These are phyloP conservation scores for Nomia melanderi DNA, from an alignment of 1,140 invertebrate genomes.

Conservation along the genomic window DNA sequence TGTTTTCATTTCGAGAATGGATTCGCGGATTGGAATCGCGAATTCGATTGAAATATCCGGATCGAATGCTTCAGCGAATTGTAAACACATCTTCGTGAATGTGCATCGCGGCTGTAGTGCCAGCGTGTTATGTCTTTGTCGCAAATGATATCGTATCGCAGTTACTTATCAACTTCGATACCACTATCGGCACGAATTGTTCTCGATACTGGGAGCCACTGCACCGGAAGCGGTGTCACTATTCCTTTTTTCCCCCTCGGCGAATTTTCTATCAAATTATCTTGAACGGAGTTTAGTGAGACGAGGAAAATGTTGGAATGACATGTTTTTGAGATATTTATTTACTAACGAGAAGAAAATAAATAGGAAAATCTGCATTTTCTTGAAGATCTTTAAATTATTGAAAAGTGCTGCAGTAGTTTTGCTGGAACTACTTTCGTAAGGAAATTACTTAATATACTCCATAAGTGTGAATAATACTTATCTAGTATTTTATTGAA, in stretches of 20 bases:
- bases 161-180: slow-evolving; percentile 76
- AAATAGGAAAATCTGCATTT: too few species aligned
- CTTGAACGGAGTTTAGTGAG: too few species aligned
- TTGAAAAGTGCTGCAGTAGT: too few species aligned
- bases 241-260: slow-evolving; percentile 48
- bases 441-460: too few species aligned
- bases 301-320: too few species aligned
- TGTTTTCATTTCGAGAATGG: not conserved
- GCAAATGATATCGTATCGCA: slow-evolving; percentile 74
- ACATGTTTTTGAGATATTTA: too few species aligned
- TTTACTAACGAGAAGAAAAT: too few species aligned
- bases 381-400: too few species aligned
- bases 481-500: too few species aligned
- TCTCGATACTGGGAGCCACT: slow-evolving; percentile 55
- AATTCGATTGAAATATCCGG: slow-evolving; percentile 16
- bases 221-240: slow-evolving; percentile 70
- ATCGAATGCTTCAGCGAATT: slow-evolving; percentile 53
- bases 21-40: not conserved
- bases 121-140: slow-evolving; percentile 75
- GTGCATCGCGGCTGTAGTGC: slow-evolving; percentile 2
- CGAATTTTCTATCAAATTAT: slow-evolving; percentile 13
- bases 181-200: slow-evolving; percentile 69
- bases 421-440: too few species aligned
- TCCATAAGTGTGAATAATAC: too few species aligned
- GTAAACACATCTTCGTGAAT: slow-evolving; percentile 60